Conservation (phyloP, 1,140 invertebrate species). For the Pogonus chalceus region DNA sequence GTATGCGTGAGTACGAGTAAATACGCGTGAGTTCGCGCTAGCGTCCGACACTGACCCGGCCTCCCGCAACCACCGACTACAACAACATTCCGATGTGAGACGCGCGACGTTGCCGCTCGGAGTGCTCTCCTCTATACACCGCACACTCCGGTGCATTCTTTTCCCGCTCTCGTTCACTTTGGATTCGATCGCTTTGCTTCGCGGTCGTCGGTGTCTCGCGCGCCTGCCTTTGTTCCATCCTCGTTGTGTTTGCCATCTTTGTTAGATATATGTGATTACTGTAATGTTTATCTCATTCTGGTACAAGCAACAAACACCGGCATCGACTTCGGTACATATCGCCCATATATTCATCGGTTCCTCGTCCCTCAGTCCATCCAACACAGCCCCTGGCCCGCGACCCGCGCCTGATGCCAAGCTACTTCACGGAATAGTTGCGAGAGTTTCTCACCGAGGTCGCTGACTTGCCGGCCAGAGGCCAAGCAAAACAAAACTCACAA, state of each 20-base stretch:
- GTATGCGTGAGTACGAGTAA: too few relatives aligned
- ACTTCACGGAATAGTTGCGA: constrained; percentile 11
- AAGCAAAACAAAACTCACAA: constrained; percentile 10
- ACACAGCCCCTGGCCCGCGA: neutral
- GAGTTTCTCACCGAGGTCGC: constrained; percentile 10
- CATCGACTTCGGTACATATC: constrained; percentile 2
- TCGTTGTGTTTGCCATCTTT: neutral
- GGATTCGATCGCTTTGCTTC: constrained; percentile 4
- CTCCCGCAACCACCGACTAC: constrained; percentile 6
- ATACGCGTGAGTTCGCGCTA: constrained; percentile 1
- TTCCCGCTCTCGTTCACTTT: constrained; percentile 4
- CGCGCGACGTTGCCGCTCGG: neutral
- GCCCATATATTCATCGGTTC: constrained; percentile 1
- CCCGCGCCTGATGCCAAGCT: neutral
- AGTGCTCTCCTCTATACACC: neutral
- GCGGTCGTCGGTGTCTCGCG: neutral
- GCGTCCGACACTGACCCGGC: constrained; percentile 1
- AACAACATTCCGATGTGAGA: constrained; percentile 1
- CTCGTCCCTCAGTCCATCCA: too few relatives aligned
- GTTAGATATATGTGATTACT: neutral
- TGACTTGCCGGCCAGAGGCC: constrained; percentile 8
- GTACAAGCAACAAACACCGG: neutral
- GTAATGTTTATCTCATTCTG: neutral
- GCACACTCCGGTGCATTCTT: neutral
- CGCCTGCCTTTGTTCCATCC: constrained; percentile 2